Conservation (phyloP, 1,140 invertebrate genomes). For the Habropoda laboriosa region DNA sequence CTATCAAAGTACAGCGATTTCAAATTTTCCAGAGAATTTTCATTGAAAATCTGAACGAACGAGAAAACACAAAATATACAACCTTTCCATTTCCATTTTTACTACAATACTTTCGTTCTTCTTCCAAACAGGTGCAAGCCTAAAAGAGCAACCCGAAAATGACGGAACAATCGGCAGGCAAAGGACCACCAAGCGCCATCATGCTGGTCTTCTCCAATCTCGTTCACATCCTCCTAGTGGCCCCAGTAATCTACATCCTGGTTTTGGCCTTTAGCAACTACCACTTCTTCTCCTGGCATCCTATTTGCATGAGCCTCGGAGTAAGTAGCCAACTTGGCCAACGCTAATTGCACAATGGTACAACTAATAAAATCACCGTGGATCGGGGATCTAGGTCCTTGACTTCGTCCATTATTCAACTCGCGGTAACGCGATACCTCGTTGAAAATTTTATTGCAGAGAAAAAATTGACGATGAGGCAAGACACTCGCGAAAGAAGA, state of each 20-base stretch:
- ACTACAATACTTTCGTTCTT: no score
- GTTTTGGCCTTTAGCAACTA: conserved; percentile 63
- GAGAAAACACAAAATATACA: no score
- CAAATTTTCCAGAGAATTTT: no score
- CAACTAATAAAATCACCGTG: neutral
- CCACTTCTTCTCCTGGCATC: conserved; percentile 78
- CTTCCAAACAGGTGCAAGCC: conserved; percentile 14
- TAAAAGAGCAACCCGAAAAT: conserved; percentile 48
- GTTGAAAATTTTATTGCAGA: neutral
- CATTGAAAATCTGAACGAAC: no score
- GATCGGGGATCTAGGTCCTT: conserved; percentile 1
- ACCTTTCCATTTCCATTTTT: no score
- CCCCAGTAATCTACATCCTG: conserved; percentile 76
- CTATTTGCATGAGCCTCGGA: conserved; percentile 76
- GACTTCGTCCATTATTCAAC: neutral
- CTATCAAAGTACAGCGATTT: no score
- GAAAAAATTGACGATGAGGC: neutral
- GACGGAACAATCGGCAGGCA: conserved; percentile 67
- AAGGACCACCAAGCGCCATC: conserved; percentile 64
- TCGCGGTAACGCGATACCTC: neutral
- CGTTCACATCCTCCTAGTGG: conserved; percentile 73
- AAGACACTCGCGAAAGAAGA: neutral
- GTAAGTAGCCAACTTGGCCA: conserved; percentile 69
- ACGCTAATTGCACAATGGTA: neutral
- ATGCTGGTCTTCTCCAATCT: conserved; percentile 64